Conservation (phyloP, 2,113 vertebrate species). For the Takifugu flavidus region DNA sequence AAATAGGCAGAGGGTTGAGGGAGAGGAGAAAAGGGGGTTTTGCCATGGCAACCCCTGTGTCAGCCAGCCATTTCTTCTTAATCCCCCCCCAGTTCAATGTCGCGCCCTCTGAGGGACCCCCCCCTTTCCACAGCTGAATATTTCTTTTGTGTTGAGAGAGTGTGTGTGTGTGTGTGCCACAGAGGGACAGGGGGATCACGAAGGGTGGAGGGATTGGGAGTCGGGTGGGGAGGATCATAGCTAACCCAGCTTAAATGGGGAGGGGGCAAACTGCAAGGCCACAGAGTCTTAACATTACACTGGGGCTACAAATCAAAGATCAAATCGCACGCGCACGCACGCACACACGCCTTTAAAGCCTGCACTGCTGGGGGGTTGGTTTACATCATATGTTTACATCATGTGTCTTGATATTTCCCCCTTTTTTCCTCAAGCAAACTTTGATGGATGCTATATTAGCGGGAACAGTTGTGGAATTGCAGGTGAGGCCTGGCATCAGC, state of each 20-base stretch:
- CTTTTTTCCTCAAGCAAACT: slow-evolving; percentile 35
- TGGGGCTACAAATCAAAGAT: slow-evolving; percentile 49
- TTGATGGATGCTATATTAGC: slow-evolving; percentile 48
- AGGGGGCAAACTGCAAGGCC: slow-evolving; percentile 69
- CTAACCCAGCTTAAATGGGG: slow-evolving; percentile 69
- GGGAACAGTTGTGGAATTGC: slow-evolving; percentile 55
- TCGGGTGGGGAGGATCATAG: slow-evolving; percentile 59
- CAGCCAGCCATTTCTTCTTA: slow-evolving; percentile 74
- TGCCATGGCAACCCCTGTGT: slow-evolving; percentile 75
- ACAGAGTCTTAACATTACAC: slow-evolving; percentile 70
- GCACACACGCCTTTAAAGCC: slow-evolving; percentile 33
- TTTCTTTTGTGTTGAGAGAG: slow-evolving; percentile 69
- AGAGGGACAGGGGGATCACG: slow-evolving; percentile 14
- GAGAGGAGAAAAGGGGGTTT: slow-evolving; percentile 60
- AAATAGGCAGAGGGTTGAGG: slow-evolving; percentile 60
- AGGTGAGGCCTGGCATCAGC: slow-evolving; percentile 66
- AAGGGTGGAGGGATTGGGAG: slow-evolving; percentile 24
- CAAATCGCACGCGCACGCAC: slow-evolving; percentile 18
- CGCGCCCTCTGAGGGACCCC: slow-evolving; percentile 68
- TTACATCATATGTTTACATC: slow-evolving; percentile 52
- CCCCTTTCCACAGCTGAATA: slow-evolving; percentile 71
- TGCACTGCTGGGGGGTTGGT: slow-evolving; percentile 42
- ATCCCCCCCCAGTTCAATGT: slow-evolving; percentile 73
- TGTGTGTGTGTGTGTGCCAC: slow-evolving; percentile 20
- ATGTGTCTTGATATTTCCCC: slow-evolving; percentile 16